Conservation (phyloP, 2,113 vertebrate genomes). For the Numida meleagris region DNA sequence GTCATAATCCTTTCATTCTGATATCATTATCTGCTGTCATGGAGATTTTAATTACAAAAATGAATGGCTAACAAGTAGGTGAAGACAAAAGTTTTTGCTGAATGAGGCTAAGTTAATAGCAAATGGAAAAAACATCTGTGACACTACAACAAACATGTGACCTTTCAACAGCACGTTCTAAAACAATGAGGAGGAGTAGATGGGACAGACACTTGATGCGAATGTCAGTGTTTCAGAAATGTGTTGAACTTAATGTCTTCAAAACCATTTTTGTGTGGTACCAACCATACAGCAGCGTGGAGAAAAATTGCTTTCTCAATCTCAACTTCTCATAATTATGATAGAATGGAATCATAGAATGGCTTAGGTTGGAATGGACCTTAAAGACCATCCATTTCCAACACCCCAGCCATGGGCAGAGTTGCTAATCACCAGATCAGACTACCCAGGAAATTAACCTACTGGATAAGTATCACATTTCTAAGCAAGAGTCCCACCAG, state of each 20-base stretch:
- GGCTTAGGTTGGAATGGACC: too few relatives aligned
- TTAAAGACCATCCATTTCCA: too few relatives aligned
- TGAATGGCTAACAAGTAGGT: neutral
- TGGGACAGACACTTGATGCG: neutral
- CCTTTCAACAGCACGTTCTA: slow-evolving; percentile 4
- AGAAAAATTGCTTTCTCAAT: neutral
- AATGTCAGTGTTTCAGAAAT: neutral
- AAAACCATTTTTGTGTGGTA: neutral
- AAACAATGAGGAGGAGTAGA: neutral
- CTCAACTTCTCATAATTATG: neutral
- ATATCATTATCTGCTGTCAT: slow-evolving; percentile 54
- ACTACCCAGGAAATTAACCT: neutral
- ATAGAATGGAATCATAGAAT: too few relatives aligned
- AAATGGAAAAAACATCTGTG: neutral
- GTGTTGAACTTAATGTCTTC: neutral
- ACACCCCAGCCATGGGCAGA: too few relatives aligned
- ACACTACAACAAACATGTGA: neutral
- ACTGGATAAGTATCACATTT: neutral
- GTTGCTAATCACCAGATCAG: too few relatives aligned
- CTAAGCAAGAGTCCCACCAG: neutral
- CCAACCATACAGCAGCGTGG: neutral
- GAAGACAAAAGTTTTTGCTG: slow-evolving; percentile 34
- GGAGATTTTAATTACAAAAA: slow-evolving; percentile 49
- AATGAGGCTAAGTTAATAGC: neutral
- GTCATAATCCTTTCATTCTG: neutral